Base-by-base conservation (phyloP, 2,888 invertebrate genomes). In the Conchocele bisecta region DNA sequence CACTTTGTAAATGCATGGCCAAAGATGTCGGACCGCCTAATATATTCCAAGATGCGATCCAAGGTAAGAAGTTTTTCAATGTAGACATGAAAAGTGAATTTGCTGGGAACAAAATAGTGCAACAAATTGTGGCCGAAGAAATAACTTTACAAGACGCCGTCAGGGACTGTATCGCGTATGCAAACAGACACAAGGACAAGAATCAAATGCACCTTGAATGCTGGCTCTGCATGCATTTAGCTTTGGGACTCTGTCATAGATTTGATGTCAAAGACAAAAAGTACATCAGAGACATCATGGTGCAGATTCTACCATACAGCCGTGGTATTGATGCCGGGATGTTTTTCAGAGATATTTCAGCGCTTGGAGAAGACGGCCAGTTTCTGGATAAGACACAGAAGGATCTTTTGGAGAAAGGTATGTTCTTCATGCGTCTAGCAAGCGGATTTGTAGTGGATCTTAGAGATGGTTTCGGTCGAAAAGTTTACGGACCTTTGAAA, bases 241-340 rank as follows among this genome's bases (percentile, higher is more conserved):
- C 70, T 4, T 68, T 79, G 44, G 79, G 79, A 5, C 29, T 79
- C 3, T 79, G 79, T 61, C 73, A 64, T 42, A 64, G 73, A 46
- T 73, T 73, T 29, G 63, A 68, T 42, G 31, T 63, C 11, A 44
- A 33, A 15, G 56, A 73, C 29, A 73, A 68, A 13, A 48, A 37
- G n/a, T 15, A 15, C 4, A 29, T 75, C 11, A 46, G 75, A 20
- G 24, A 29, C 6, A 53, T 79, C 20, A 46, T 79, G 44, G 7
- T 50, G 35, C 70, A 70, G 24, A 57, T 79, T 37, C 29, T 75
- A n/a, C 64, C 60, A n/a, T 70, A 60, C 33, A 72, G 69, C 44
- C 46, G 73, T 26, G 79, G 79, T 13, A 68, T 79, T 37, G 79
- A 79, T 33, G 57, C 64, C 44, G 79, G 79, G 9, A 51, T 79